These are phyloP conservation scores for Aptenodytes patagonicus DNA, from an alignment of 2,113 vertebrate genomes.

Conservation along the genomic window DNA sequence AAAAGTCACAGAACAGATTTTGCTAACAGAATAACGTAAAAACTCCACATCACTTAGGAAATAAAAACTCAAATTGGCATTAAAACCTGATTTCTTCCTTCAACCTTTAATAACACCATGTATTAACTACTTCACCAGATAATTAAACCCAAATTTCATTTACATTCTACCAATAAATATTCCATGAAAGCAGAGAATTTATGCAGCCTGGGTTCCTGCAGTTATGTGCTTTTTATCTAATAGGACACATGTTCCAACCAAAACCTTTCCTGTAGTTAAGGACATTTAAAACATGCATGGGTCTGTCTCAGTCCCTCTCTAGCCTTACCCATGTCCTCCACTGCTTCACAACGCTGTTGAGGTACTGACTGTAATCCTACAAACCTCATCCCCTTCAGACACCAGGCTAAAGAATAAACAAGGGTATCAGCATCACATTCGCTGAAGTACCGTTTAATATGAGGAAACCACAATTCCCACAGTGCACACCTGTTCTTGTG, in stretches of 20 bases:
- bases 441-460: not conserved
- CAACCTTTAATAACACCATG: not conserved
- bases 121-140: not conserved
- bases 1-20: not conserved
- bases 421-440: not conserved
- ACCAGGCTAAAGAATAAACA: not conserved
- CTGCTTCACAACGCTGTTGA: not conserved
- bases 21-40: not conserved
- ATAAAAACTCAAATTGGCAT: not conserved
- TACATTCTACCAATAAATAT: not conserved
- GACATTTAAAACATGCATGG: not conserved
- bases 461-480: not conserved
- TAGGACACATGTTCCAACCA: not conserved
- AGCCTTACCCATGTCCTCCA: not conserved
- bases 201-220: not conserved
- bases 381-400: not conserved
- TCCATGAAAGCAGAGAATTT: not conserved
- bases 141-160: not conserved
- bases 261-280: not conserved
- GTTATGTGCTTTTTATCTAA: not conserved
- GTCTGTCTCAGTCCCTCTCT: not conserved
- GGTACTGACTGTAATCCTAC: not conserved
- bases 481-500: not conserved
- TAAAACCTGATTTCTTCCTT: not conserved
- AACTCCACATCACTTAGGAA: not conserved